phyloP scores from a whole-genome alignment of 2,888 invertebrate genomes.

The Eristalinus aeneus region DNA sequence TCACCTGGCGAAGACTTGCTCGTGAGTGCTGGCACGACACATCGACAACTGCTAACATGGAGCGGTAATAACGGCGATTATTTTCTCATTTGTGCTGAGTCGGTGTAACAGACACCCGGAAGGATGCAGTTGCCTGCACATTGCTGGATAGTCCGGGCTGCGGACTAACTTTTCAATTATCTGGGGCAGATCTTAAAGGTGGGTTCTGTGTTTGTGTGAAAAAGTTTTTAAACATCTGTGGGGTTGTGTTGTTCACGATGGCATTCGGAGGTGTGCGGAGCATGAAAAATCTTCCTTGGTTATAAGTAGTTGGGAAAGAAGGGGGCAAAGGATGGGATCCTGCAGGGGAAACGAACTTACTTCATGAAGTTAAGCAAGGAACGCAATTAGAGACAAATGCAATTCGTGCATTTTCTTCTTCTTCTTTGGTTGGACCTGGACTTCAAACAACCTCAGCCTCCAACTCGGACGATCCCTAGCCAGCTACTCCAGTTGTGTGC shows the following conservation, averaged over 20 bases:
- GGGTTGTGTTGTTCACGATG: background rate
- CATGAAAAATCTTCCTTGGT: background rate
- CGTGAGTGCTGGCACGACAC: slow-evolving; percentile 39
- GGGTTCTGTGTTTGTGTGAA: background rate
- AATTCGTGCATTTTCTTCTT: too few species aligned
- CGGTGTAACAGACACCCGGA: background rate
- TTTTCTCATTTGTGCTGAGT: background rate
- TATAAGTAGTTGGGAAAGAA: too few species aligned
- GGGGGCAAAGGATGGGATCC: background rate
- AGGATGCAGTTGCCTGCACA: background rate
- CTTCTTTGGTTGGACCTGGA: too few species aligned
- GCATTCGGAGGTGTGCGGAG: background rate
- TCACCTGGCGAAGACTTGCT: background rate
- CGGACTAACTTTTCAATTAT: slow-evolving; percentile 10
- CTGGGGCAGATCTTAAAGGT: background rate
- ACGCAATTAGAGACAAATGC: too few species aligned
- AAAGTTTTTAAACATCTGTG: background rate
- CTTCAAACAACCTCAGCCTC: too few species aligned
- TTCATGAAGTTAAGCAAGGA: too few species aligned
- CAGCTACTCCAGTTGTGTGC: too few species aligned
- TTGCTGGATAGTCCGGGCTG: background rate
- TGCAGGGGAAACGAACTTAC: background rate
- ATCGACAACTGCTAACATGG: slow-evolving; percentile 52
- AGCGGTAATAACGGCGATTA: slow-evolving; percentile 48
- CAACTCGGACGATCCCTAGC: too few species aligned